Evolutionary conservation across 2,113 vertebrate genomes (phyloP).

Genomic region (Penelope pileata): DNA sequence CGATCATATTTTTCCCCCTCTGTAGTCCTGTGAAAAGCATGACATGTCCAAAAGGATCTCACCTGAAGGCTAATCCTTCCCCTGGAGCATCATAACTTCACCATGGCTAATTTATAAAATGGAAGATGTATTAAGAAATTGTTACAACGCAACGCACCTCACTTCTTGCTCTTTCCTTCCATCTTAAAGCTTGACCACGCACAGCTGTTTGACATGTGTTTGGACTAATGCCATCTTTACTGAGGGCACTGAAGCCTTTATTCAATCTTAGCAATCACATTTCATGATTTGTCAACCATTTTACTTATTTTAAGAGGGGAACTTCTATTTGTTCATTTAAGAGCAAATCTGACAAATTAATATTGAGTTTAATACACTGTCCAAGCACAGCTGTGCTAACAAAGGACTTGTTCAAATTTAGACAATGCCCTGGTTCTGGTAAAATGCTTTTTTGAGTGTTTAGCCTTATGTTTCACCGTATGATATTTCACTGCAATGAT

Average conservation of each 20-base stretch:
- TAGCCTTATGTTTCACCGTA: conserved; percentile 28
- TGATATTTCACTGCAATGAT: conserved; percentile 21
- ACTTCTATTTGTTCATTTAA: not conserved
- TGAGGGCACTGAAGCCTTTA: not conserved
- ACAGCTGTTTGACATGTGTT: not conserved
- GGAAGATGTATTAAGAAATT: not conserved
- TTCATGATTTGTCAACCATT: not conserved
- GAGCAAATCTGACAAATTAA: not conserved
- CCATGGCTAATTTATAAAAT: not conserved
- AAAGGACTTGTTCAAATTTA: not conserved
- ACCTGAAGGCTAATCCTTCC: not conserved
- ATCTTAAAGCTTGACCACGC: not conserved
- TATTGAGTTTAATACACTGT: not conserved
- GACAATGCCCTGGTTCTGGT: not conserved
- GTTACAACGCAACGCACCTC: not conserved
- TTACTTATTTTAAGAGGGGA: not conserved
- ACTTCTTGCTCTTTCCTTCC: not conserved
- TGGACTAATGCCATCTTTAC: not conserved
- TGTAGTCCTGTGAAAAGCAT: not conserved
- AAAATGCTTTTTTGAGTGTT: not conserved
- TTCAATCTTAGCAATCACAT: not conserved
- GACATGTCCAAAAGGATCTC: not conserved
- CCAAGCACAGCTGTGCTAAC: not conserved
- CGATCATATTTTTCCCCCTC: not conserved
- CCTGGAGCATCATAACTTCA: not conserved